Conservation (phyloP, 1,140 invertebrate genomes). For the Aphelinus certus region DNA sequence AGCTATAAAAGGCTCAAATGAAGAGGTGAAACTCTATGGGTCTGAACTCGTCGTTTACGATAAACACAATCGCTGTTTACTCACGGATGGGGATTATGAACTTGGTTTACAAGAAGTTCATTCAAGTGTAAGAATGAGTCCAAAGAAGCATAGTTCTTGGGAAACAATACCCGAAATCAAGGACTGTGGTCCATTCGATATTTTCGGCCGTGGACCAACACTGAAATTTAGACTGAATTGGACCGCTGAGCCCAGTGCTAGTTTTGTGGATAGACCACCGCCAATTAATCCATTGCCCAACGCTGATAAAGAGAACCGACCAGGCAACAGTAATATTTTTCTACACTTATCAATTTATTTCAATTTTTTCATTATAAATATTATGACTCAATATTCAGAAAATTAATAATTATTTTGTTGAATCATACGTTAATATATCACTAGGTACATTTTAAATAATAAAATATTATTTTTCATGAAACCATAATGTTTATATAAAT, state of each 20-base stretch:
- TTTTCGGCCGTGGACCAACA: slow-evolving; percentile 79
- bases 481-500: neutral
- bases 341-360: slow-evolving; percentile 8
- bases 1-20: slow-evolving; percentile 57
- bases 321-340: slow-evolving; percentile 59
- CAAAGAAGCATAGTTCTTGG: slow-evolving; percentile 80
- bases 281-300: slow-evolving; percentile 65
- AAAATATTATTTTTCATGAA: no score
- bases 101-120: slow-evolving; percentile 81
- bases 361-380: neutral
- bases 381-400: no score
- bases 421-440: no score
- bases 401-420: no score
- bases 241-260: slow-evolving; percentile 78
- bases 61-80: slow-evolving; percentile 84
- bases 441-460: no score
- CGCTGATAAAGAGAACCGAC: slow-evolving; percentile 71
- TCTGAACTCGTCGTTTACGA: slow-evolving; percentile 91
- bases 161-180: slow-evolving; percentile 81
- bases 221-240: slow-evolving; percentile 86
- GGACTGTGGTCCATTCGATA: slow-evolving; percentile 73
- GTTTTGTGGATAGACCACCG: slow-evolving; percentile 73
- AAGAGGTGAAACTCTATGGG: slow-evolving; percentile 77
- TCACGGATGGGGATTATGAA: slow-evolving; percentile 91
- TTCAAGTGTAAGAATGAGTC: slow-evolving; percentile 68